Percentiles rank a stretch among this genome's conserved stretches.
Conservation (phyloP, 2,113 vertebrate species). For the Hippocampus barbouri region DNA sequence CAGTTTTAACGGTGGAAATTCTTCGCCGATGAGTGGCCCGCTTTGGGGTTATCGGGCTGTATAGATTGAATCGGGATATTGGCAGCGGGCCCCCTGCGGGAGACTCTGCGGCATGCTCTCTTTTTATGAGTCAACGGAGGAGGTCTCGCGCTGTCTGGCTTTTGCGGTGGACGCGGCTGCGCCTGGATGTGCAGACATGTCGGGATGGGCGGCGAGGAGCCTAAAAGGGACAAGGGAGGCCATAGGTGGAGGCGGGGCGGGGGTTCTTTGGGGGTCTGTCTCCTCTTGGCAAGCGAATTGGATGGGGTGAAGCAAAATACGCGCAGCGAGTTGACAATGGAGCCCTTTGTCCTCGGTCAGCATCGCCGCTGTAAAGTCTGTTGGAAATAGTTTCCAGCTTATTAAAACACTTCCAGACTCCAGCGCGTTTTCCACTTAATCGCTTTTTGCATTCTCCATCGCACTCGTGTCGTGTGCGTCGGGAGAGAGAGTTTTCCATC, state of each 20-base stretch:
- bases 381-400: conserved; percentile 80
- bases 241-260: not conserved
- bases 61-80: conserved; percentile 53
- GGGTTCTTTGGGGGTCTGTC: conserved; percentile 58
- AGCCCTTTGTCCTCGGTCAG: conserved; percentile 72
- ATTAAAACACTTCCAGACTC: conserved; percentile 78
- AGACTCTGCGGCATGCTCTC: conserved; percentile 42
- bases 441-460: conserved; percentile 68
- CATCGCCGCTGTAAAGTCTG: conserved; percentile 72
- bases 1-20: conserved; percentile 65
- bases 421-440: conserved; percentile 71
- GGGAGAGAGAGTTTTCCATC: conserved; percentile 51
- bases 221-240: conserved; percentile 56
- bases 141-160: conserved; percentile 39
- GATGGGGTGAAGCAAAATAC: conserved; percentile 67
- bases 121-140: conserved; percentile 47
- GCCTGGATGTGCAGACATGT: conserved; percentile 38
- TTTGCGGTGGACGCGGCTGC: conserved; percentile 41
- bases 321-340: conserved; percentile 69
- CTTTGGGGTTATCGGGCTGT: conserved; percentile 46
- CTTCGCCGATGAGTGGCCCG: conserved; percentile 46
- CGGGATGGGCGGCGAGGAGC: conserved; percentile 26
- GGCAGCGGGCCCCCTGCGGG: conserved; percentile 43
- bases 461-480: conserved; percentile 57
- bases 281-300: conserved; percentile 63